phyloP scores from a whole-genome alignment of 1,140 invertebrate species.

The Drosophila rhopaloa region DNA sequence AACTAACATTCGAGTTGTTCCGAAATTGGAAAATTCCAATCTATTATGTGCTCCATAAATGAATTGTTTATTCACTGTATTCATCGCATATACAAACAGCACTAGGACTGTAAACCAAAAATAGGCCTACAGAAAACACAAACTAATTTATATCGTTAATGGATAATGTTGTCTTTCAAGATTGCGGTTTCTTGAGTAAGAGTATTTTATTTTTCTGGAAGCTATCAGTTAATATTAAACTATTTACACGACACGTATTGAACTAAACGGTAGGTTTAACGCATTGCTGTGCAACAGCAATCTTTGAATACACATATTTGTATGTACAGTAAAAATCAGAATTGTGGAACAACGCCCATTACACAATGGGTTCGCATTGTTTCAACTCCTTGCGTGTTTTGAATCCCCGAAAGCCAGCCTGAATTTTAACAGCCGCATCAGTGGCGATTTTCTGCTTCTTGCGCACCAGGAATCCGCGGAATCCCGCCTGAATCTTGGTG shows the following conservation, averaged over 20 bases:
- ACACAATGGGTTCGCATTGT: slow-evolving; percentile 46
- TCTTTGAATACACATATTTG: slow-evolving; percentile 38
- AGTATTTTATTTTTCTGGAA: slow-evolving; percentile 48
- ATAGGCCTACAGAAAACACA: slow-evolving; percentile 34
- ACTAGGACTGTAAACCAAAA: slow-evolving; percentile 20
- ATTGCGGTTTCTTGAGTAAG: slow-evolving; percentile 40
- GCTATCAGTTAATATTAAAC: slow-evolving; percentile 41
- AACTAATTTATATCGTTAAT: slow-evolving; percentile 34
- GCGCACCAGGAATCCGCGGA: slow-evolving; percentile 89
- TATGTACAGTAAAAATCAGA: slow-evolving; percentile 43
- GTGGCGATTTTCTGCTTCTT: slow-evolving; percentile 86
- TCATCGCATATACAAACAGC: slow-evolving; percentile 13
- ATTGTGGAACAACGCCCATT: slow-evolving; percentile 21
- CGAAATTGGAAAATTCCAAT: slow-evolving; percentile 13
- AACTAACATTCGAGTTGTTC: background rate
- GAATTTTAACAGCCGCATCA: slow-evolving; percentile 87
- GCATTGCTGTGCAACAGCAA: slow-evolving; percentile 27
- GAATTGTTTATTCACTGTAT: slow-evolving; percentile 43
- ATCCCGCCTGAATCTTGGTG: slow-evolving; percentile 90
- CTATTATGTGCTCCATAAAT: slow-evolving; percentile 8
- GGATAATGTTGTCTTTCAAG: slow-evolving; percentile 46
- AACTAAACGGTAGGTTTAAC: slow-evolving; percentile 31
- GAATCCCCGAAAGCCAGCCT: slow-evolving; percentile 87
- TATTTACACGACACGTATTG: slow-evolving; percentile 45
- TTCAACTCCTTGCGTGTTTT: slow-evolving; percentile 85